Evolutionary conservation across 2,797 vertebrate genomes (phyloP), one percentile per base, ranked within the genome.

Genomic region (Alosa sapidissima): DNA sequence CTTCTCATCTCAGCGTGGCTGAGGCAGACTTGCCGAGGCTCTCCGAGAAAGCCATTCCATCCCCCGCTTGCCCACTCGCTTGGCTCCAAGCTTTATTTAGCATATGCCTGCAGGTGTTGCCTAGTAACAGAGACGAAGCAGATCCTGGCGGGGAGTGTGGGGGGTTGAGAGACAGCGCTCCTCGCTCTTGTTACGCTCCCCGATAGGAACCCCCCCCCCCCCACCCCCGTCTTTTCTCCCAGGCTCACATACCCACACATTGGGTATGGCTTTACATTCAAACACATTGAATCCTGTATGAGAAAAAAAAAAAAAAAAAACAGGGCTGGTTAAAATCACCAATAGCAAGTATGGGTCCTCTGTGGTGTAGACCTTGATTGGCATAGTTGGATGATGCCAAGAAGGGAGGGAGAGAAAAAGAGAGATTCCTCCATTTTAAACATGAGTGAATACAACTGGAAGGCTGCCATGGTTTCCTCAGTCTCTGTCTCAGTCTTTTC

Each of bases 91-190:
- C 94, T 95, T 94, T 95, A 95, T 95, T 95, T 95, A 95, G 94
- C 95, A 93, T 94, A 95, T 95, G 94, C 94, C 95, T 95, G 94
- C 94, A 95, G 95, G 95, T 95, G 95, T 96, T 96, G 95, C 95
- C 93, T 96, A 95, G 95, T 95, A 96, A 96, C 95, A 94, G 93
- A 93, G 91, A 93, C 90, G 90, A 95, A 95, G 94, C 94, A 94
- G 92, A 93, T 91, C 87, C 89, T 91, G 91, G 89, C 91, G 85
- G 52, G 81, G 85, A 55, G 41, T 10, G 24, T 65, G 89, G 91
- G 91, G 91, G 91, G 52, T 87, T 45, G 72, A 78, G 16, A 47
- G 68, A 78, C 72, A 47, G 41, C 14, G 88, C 92, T 90, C 91
- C 91, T 91, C 87, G 91, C 89, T 82, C 88, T 84, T 78, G 72